phyloP scores from a whole-genome alignment of 2,888 invertebrate species.

The Philopedon plagiatum region DNA sequence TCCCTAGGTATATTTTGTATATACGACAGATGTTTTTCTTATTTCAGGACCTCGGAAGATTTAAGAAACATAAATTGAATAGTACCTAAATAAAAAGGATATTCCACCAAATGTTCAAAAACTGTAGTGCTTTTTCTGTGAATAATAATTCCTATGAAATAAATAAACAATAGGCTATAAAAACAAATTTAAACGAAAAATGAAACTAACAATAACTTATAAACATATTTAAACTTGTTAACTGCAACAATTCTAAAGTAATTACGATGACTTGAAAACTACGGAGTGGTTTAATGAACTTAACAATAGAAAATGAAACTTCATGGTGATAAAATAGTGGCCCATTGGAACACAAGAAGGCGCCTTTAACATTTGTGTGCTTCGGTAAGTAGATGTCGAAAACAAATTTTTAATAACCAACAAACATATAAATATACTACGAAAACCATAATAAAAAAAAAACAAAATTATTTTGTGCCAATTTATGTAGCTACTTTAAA shows the following conservation, averaged over 20 bases:
- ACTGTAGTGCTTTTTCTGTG: not conserved
- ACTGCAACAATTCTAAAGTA: too few relatives aligned
- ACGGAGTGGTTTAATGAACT: not conserved
- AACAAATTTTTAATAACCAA: not conserved
- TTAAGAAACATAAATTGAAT: not conserved
- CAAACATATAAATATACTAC: not conserved
- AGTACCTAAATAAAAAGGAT: not conserved
- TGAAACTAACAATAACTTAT: too few relatives aligned
- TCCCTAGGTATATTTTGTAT: too few relatives aligned
- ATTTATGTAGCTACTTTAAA: too few relatives aligned
- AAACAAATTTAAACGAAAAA: too few relatives aligned
- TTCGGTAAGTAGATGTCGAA: slow-evolving; percentile 6
- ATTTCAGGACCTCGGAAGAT: not conserved
- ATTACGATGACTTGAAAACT: not conserved
- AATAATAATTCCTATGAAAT: not conserved
- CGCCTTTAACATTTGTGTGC: not conserved
- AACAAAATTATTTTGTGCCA: too few relatives aligned
- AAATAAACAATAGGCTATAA: not conserved
- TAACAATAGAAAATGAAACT: not conserved
- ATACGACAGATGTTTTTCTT: too few relatives aligned
- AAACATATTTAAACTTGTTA: too few relatives aligned
- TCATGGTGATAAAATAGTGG: not conserved
- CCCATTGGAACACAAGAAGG: not conserved
- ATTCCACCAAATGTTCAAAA: not conserved
- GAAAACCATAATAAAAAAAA: too few relatives aligned